phyloP scores from a whole-genome alignment of 2,888 invertebrate genomes.

The Andrena bicolor region DNA sequence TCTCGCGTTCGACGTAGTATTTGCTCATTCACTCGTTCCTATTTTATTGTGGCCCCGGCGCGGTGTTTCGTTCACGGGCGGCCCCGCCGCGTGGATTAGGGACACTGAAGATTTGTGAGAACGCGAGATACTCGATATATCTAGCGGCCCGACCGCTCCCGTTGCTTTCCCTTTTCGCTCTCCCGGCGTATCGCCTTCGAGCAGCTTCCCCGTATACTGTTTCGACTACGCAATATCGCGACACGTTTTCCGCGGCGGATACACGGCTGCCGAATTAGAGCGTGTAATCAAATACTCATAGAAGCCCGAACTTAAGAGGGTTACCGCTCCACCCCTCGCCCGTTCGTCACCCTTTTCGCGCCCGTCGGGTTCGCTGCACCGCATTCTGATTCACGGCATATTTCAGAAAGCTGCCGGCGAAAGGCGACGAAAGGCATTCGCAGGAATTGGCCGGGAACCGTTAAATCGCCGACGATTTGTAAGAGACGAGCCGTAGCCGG shows the following conservation, averaged over 20 bases:
- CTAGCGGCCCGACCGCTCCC: slow-evolving; percentile 14
- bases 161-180: slow-evolving; percentile 58
- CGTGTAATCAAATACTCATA: slow-evolving; percentile 55
- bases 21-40: slow-evolving; percentile 71
- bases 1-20: slow-evolving; percentile 59
- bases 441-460: background rate
- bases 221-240: slow-evolving; percentile 55
- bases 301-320: slow-evolving; percentile 23
- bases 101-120: slow-evolving; percentile 72
- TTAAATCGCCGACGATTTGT: slow-evolving; percentile 33
- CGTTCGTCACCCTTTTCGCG: slow-evolving; percentile 1
- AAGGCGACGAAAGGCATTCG: too few species aligned
- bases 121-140: slow-evolving; percentile 64
- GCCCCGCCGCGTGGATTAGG: slow-evolving; percentile 52
- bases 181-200: slow-evolving; percentile 50
- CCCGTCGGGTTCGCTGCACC: background rate
- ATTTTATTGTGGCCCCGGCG: slow-evolving; percentile 50
- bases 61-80: slow-evolving; percentile 37
- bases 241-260: slow-evolving; percentile 45
- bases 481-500: slow-evolving; percentile 5
- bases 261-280: slow-evolving; percentile 50
- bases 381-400: background rate
- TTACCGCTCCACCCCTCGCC: slow-evolving; percentile 10
- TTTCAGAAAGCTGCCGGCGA: too few species aligned
- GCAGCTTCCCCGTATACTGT: slow-evolving; percentile 33